phyloP scores from a whole-genome alignment of 2,888 invertebrate genomes.

The Eucriotettix oculatus region DNA sequence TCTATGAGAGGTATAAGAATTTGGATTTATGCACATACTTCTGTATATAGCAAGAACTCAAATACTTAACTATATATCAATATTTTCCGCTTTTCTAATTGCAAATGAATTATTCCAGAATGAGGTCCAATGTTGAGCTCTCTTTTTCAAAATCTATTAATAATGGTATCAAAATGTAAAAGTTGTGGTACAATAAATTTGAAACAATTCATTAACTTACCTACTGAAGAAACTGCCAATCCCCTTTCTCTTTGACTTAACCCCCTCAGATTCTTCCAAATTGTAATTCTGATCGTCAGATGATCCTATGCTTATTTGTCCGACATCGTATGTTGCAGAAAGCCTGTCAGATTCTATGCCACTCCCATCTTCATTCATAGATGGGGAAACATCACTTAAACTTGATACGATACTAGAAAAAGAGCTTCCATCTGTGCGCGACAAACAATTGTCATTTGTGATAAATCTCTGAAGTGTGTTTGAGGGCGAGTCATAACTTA shows the following conservation, averaged over 20 bases:
- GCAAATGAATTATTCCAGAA: no score
- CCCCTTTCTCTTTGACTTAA: constrained; percentile 40
- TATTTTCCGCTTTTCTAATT: no score
- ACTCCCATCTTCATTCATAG: constrained; percentile 29
- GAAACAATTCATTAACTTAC: constrained; percentile 23
- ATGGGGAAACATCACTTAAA: constrained; percentile 49
- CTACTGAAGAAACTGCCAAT: constrained; percentile 44
- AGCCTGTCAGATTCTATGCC: constrained; percentile 31
- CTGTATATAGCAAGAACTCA: no score
- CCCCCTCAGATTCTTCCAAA: constrained; percentile 22
- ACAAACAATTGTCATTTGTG: constrained; percentile 2
- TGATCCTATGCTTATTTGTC: constrained; percentile 23
- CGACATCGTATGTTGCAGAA: neutral
- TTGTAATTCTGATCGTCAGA: constrained; percentile 17
- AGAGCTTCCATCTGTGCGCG: constrained; percentile 36
- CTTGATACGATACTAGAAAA: constrained; percentile 54
- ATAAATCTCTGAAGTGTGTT: constrained; percentile 10
- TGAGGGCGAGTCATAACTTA: constrained; percentile 10
- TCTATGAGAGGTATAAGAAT: no score
- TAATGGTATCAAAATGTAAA: no score
- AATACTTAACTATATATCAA: no score
- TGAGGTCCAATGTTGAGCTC: no score
- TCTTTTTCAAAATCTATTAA: no score
- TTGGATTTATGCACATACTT: no score
- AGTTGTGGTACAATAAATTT: no score